These are phyloP conservation scores for Capromys pilorides DNA, from an alignment of 2,797 vertebrate genomes.

Conservation along the genomic window DNA sequence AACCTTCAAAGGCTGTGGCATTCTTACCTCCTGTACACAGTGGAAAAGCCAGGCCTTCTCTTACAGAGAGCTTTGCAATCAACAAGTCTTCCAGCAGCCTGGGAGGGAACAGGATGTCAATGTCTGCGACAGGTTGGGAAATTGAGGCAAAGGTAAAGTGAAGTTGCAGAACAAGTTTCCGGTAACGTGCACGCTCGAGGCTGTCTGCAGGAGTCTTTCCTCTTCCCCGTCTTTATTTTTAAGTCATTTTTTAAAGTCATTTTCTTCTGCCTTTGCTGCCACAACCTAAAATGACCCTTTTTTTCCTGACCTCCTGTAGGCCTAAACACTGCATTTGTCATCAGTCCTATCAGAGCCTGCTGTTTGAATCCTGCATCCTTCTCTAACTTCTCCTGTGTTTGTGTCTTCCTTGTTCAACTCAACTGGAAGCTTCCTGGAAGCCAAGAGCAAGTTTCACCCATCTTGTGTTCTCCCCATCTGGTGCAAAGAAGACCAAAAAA, in stretches of 20 bases:
- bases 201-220: background rate
- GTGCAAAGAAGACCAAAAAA: background rate
- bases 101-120: background rate
- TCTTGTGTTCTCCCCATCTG: background rate
- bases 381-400: conserved; percentile 37
- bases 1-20: conserved; percentile 11
- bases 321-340: conserved; percentile 11
- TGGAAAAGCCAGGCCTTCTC: conserved; percentile 6
- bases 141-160: conserved; percentile 50
- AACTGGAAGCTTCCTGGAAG: background rate
- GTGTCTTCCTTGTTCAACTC: conserved; percentile 43
- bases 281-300: conserved; percentile 15
- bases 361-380: conserved; percentile 33
- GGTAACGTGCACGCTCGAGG: background rate
- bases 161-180: background rate
- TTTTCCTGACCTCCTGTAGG: background rate
- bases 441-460: background rate
- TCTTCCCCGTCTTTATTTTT: background rate
- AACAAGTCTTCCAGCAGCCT: background rate
- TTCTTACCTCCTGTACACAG: background rate
- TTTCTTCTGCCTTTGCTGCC: background rate
- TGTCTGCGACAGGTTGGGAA: conserved; percentile 34
- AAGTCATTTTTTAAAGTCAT: background rate
- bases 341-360: background rate
- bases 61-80: conserved; percentile 42